Percentiles rank a stretch among this genome's conserved stretches.
These are phyloP conservation scores for Styela clava DNA, from an alignment of 23 tunicate species.

Conservation along the genomic window DNA sequence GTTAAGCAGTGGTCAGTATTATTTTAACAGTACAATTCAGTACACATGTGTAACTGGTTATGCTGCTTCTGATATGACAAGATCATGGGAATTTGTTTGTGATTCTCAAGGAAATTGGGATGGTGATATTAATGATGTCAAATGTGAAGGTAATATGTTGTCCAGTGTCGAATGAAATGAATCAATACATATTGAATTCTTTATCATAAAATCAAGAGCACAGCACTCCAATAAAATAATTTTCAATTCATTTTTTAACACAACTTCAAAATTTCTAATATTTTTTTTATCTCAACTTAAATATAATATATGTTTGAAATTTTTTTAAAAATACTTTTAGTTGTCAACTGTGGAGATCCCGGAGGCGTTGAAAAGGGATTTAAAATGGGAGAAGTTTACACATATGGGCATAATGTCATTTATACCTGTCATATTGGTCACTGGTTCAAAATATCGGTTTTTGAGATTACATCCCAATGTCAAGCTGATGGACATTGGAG, in stretches of 20 bases:
- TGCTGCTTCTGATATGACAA: conserved; percentile 24
- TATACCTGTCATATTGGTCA: conserved; percentile 39
- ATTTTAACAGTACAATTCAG: conserved; percentile 10
- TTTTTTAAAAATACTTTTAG: too few relatives aligned
- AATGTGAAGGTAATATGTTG: conserved; percentile 50
- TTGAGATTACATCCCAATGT: conserved; percentile 26
- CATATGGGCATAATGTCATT: conserved; percentile 19
- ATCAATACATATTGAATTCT: too few relatives aligned
- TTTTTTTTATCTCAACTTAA: too few relatives aligned
- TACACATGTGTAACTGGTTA: conserved; percentile 57
- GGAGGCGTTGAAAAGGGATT: conserved; percentile 9
- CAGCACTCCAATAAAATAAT: too few relatives aligned
- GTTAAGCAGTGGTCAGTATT: conserved; percentile 9
- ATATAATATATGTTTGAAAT: too few relatives aligned
- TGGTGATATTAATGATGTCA: background rate
- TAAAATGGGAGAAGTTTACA: conserved; percentile 18
- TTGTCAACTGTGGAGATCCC: conserved; percentile 33
- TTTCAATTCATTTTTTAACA: too few relatives aligned
- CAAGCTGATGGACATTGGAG: conserved; percentile 34
- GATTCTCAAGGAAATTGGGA: conserved; percentile 47
- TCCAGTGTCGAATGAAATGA: too few relatives aligned
- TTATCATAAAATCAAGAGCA: too few relatives aligned
- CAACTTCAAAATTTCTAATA: too few relatives aligned
- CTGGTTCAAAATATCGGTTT: conserved; percentile 34
- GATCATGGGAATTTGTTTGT: conserved; percentile 43